Percentiles rank a stretch among this genome's conserved stretches.
Conservation (phyloP, 2,888 invertebrate genomes). For the Cheilosia pagana region DNA sequence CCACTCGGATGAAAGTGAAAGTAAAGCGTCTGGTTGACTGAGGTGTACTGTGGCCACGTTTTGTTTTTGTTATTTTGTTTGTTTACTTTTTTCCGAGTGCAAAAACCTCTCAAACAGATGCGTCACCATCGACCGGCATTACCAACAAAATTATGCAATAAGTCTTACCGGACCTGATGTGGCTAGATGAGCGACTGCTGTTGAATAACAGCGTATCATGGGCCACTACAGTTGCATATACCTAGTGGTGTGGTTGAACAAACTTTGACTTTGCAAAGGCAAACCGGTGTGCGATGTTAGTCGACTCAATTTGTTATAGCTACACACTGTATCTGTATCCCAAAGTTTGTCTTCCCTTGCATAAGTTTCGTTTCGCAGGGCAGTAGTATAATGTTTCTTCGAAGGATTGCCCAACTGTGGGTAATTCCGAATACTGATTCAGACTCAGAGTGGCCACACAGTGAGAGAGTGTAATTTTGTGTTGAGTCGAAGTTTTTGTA, state of each 20-base stretch:
- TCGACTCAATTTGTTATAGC: slow-evolving; percentile 30
- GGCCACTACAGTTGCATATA: slow-evolving; percentile 11
- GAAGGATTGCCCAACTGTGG: slow-evolving; percentile 69
- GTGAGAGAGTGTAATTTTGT: slow-evolving; percentile 11
- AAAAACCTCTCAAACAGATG: slow-evolving; percentile 63
- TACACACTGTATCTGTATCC: slow-evolving; percentile 32
- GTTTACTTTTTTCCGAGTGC: slow-evolving; percentile 46
- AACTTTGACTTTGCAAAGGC: slow-evolving; percentile 67
- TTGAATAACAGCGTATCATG: slow-evolving; percentile 55
- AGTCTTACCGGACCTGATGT: slow-evolving; percentile 41
- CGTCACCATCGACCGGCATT: slow-evolving; percentile 64
- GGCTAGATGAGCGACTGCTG: slow-evolving; percentile 42
- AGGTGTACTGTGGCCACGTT: not conserved
- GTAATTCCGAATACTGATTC: slow-evolving; percentile 61
- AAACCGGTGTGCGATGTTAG: slow-evolving; percentile 43
- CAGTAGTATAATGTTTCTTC: slow-evolving; percentile 35
- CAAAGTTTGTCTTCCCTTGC: slow-evolving; percentile 53
- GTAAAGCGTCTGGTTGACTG: slow-evolving; percentile 4
- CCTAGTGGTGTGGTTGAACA: slow-evolving; percentile 56
- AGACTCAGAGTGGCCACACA: slow-evolving; percentile 21
- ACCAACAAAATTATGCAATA: slow-evolving; percentile 63
- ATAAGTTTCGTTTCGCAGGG: slow-evolving; percentile 50
- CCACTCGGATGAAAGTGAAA: slow-evolving; percentile 63
- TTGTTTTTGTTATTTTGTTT: slow-evolving; percentile 19
- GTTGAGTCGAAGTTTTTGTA: slow-evolving; percentile 3